These are phyloP conservation scores for Nemapogon koenigi DNA, from an alignment of 2,888 invertebrate genomes.

Conservation along the genomic window DNA sequence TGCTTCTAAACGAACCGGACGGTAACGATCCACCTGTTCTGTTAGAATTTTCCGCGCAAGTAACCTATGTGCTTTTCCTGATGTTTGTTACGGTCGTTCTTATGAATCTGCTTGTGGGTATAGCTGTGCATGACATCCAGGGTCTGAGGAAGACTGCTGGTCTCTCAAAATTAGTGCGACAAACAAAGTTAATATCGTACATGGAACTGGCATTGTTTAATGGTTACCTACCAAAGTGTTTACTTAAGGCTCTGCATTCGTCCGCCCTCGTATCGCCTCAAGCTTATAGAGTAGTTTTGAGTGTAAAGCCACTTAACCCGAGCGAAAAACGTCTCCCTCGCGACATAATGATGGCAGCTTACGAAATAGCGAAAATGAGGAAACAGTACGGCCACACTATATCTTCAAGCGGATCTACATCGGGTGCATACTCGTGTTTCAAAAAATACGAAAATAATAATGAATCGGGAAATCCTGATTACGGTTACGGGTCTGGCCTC, in stretches of 20 bases:
- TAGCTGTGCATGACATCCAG: slow-evolving; percentile 88
- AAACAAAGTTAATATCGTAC: slow-evolving; percentile 86
- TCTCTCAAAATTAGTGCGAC: slow-evolving; percentile 80
- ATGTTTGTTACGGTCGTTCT: slow-evolving; percentile 85
- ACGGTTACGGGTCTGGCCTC: slow-evolving; percentile 62
- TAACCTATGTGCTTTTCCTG: slow-evolving; percentile 80
- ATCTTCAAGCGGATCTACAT: slow-evolving; percentile 69
- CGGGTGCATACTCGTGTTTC: slow-evolving; percentile 69
- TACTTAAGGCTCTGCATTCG: slow-evolving; percentile 76
- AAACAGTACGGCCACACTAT: slow-evolving; percentile 74
- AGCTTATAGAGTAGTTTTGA: slow-evolving; percentile 81
- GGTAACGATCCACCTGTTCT: slow-evolving; percentile 78
- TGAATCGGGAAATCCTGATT: slow-evolving; percentile 54
- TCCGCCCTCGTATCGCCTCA: slow-evolving; percentile 82
- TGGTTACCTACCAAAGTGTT: slow-evolving; percentile 77
- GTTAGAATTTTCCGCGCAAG: slow-evolving; percentile 80
- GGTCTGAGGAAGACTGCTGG: slow-evolving; percentile 86
- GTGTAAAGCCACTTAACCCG: slow-evolving; percentile 84
- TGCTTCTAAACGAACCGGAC: slow-evolving; percentile 77
- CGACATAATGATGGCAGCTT: slow-evolving; percentile 80
- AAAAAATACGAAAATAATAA: slow-evolving; percentile 71
- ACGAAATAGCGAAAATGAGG: slow-evolving; percentile 79
- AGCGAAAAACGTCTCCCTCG: slow-evolving; percentile 81
- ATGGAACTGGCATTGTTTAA: slow-evolving; percentile 83
- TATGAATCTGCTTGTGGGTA: slow-evolving; percentile 86